These are phyloP conservation scores for Todiramphus saurophagus DNA, from an alignment of 2,113 vertebrate genomes.

Conservation along the genomic window DNA sequence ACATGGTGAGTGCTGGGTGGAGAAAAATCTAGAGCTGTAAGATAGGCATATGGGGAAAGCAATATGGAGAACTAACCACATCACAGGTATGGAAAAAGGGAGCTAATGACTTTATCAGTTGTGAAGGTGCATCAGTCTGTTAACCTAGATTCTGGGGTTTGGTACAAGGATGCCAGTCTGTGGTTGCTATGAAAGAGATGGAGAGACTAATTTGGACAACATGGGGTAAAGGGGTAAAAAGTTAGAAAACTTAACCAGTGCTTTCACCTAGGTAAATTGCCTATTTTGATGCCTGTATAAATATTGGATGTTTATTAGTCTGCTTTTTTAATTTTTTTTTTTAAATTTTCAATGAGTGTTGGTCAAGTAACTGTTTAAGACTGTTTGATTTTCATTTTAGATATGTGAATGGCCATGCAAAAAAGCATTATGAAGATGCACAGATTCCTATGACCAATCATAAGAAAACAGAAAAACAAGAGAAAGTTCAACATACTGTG, in stretches of 20 bases:
- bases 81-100: no score
- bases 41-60: neutral
- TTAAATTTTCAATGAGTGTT: neutral
- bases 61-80: neutral
- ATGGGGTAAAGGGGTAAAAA: neutral
- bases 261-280: neutral
- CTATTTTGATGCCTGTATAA: neutral
- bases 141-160: neutral
- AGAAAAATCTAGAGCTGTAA: neutral
- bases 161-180: neutral
- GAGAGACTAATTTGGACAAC: neutral
- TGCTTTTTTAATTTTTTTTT: neutral
- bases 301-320: neutral
- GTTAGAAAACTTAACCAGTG: neutral
- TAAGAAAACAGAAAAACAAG: constrained; percentile 87
- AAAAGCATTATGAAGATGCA: constrained; percentile 97
- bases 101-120: neutral
- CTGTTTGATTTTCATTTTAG: constrained; percentile 65
- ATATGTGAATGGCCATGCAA: constrained; percentile 97
- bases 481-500: constrained; percentile 88
- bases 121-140: neutral
- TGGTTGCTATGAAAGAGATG: neutral
- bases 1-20: neutral
- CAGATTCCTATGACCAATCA: constrained; percentile 79
- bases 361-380: neutral